Evolutionary conservation across 2,797 vertebrate genomes (phyloP), one percentile per base, ranked within the genome.

Genomic region (Gymnodraco acuticeps): DNA sequence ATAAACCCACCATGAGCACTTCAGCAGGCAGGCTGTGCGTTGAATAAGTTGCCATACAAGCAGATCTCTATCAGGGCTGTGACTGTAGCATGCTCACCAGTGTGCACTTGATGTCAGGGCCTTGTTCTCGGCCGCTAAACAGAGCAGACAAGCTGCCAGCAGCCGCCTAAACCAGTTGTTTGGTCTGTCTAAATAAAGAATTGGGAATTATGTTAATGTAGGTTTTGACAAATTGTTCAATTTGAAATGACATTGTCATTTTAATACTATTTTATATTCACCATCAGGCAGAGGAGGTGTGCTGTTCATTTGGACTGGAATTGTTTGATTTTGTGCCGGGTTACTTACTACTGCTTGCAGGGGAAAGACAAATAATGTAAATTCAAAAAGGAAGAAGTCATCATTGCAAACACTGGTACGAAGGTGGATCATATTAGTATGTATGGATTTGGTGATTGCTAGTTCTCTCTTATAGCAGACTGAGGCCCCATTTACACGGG

Each of bases 121-220:
- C 52, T 67, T 12, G 8, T 64, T 45, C 46, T 70, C 48, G n/a
- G 75, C 48, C 38, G 45, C 78, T 81, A 84, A 87, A 77, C 77
- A 56, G 68, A 86, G 73, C 23, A 70, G 82, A 87, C 84, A 78
- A 47, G 76, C 79, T 84, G 82, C 80, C 86, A 85, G 64, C 64
- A 79, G 76, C 77, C 45, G 77, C 64, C 62, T 78, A 84, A 85
- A 90, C 78, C 46, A 88, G 68, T 56, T 78, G 67, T 75, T 87
- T 86, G 31, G 52, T 87, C 77, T 85, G 66, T 87, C 74, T 62
- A 80, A 87, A 81, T 69, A 74, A 73, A 68, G 87, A 85, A 92
- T 65, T 67, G 73, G 54, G 50, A 89, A 78, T 90, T 83, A 85
- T 89, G 81, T 58, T 70, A 75, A 84, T 80, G 83, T 54, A 12